Percentiles rank a stretch among this genome's conserved stretches.
Conservation (phyloP, 2,888 invertebrate species). For the Himalopsyche kuldschensis region DNA sequence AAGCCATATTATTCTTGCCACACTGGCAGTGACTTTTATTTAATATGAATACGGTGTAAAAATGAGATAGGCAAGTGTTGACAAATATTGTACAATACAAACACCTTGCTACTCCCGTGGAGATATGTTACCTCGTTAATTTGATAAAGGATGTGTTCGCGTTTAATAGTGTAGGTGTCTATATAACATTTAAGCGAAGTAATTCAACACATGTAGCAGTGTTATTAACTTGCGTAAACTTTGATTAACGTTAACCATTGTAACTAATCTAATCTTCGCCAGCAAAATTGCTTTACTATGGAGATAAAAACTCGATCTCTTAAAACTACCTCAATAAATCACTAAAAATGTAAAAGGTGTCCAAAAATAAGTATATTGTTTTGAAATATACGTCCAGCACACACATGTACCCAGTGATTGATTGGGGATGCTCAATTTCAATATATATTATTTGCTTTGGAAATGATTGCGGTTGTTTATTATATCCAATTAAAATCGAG, state of each 20-base stretch:
- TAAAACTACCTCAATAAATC: background rate
- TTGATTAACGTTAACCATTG: background rate
- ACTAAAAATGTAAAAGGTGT: background rate
- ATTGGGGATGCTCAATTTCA: no score
- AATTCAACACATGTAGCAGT: background rate
- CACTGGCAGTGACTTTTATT: no score
- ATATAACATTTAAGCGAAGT: background rate
- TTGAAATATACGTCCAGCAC: no score
- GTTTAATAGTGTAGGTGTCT: background rate
- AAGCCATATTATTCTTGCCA: no score
- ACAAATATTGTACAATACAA: background rate
- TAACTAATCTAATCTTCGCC: background rate
- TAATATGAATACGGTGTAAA: background rate
- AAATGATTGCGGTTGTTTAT: background rate
- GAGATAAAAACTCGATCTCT: background rate
- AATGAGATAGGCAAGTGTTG: background rate
- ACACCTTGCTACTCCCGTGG: background rate
- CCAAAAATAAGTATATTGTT: background rate
- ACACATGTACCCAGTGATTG: no score
- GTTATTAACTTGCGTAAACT: background rate
- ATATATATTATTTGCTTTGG: no score
- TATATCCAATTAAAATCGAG: background rate
- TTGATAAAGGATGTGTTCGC: background rate
- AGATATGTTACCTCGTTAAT: background rate
- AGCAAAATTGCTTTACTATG: background rate